Evolutionary conservation across 2,888 invertebrate genomes (phyloP).

Genomic region (Melanotus villosus): DNA sequence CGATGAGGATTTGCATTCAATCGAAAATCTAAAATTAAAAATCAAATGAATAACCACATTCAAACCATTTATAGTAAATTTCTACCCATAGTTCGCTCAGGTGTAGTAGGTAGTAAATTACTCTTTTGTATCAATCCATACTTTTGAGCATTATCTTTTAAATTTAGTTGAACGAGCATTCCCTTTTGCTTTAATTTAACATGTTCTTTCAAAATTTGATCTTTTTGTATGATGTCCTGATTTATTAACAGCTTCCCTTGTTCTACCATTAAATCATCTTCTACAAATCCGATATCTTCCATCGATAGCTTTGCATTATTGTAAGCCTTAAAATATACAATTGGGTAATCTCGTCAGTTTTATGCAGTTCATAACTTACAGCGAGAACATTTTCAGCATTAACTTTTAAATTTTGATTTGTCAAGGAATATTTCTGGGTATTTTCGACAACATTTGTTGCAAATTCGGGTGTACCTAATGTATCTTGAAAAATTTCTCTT

Average conservation of each 20-base stretch:
- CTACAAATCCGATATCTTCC: slow-evolving; percentile 54
- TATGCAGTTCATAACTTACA: slow-evolving; percentile 23
- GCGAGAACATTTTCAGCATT: neutral
- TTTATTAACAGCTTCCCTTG: slow-evolving; percentile 57
- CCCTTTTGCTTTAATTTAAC: slow-evolving; percentile 56
- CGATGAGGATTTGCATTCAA: too few species aligned
- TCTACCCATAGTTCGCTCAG: slow-evolving; percentile 60
- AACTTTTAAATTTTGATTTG: slow-evolving; percentile 21
- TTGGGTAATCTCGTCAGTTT: neutral
- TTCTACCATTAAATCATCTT: slow-evolving; percentile 57
- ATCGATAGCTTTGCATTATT: slow-evolving; percentile 44
- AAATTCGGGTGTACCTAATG: slow-evolving; percentile 52
- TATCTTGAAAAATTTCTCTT: slow-evolving; percentile 61
- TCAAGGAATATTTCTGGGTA: slow-evolving; percentile 54
- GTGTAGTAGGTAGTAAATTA: slow-evolving; percentile 58
- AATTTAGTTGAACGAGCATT: slow-evolving; percentile 52
- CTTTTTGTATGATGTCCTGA: slow-evolving; percentile 53
- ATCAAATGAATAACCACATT: too few species aligned
- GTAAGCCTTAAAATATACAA: slow-evolving; percentile 44
- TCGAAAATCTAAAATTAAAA: too few species aligned
- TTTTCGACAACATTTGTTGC: slow-evolving; percentile 59
- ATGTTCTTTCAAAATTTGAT: slow-evolving; percentile 52
- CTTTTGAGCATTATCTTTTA: slow-evolving; percentile 48
- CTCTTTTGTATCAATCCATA: slow-evolving; percentile 59
- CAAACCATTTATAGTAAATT: too few species aligned